Evolutionary conservation across 2,797 vertebrate genomes (phyloP), one percentile per base, ranked within the genome.

Genomic region (Enteromius unitaeniatus): DNA sequence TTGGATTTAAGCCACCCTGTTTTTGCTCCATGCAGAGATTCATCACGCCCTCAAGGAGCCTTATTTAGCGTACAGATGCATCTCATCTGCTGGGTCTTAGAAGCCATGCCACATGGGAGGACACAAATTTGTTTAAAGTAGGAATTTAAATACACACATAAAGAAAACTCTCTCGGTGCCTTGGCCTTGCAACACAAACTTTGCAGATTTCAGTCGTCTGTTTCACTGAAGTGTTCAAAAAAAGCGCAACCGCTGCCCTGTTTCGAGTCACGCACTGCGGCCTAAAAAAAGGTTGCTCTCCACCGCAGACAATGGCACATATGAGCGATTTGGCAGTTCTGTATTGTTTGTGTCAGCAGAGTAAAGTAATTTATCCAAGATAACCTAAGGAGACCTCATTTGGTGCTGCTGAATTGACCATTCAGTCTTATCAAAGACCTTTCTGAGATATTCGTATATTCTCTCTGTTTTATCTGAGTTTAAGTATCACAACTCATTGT

Each of bases 341-440:
- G 85, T 84, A 82, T 87, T 84, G 84, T 87, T 88, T 87, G 79
- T 81, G 47, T 37, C 60, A 37, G 47, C 81, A 82, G 81, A 72
- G 75, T 72, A 84, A 79, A 60, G 26, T 78, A 79, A 81, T 75
- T 79, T 78, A 69, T 81, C 67, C 11, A 70, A 81, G 87, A 89
- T 91, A 90, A 91, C 88, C 88, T 87, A 83, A 53, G 69, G 80
- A 81, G 86, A 87, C 89, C 86, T 85, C 86, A 88, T 90, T 90
- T 90, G 84, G 82, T 84, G 62, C 85, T 55, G 64, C 77, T 85
- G 86, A 87, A 86, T 84, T 78, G 85, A 89, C 84, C 86, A 84
- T 82, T 73, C 55, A 83, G 84, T 87, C 86, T 89, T 90, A 91
- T 90, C 91, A 47, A 26, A 70, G 84, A 89, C 87, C 87, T 88